These are phyloP conservation scores for Zhuqinia jingwanae DNA, from an alignment of 2,888 invertebrate genomes.

Conservation along the genomic window DNA sequence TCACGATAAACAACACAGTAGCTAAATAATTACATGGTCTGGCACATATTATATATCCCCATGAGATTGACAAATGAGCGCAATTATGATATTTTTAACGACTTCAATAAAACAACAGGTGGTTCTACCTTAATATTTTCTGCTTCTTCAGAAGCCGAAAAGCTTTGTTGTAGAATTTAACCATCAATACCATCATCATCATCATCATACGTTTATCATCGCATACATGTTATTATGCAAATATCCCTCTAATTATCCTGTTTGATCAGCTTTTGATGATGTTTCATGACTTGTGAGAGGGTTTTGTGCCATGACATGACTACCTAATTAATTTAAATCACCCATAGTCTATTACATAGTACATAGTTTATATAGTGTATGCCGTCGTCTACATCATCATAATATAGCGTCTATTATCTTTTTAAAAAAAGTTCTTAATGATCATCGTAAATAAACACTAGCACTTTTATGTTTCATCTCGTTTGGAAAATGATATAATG, in stretches of 20 bases:
- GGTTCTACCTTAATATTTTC: conserved; percentile 16
- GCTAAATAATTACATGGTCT: conserved; percentile 16
- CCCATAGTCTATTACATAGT: too few species aligned
- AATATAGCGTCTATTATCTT: too few species aligned
- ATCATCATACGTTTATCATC: neutral
- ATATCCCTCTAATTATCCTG: conserved; percentile 11
- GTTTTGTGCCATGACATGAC: neutral
- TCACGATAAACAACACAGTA: neutral
- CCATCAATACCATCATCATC: too few species aligned
- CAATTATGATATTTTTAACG: conserved; percentile 36
- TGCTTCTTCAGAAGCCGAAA: conserved; percentile 30
- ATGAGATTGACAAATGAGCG: conserved; percentile 29
- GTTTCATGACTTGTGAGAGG: conserved; percentile 21
- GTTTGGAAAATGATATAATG: neutral
- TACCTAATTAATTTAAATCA: conserved; percentile 13
- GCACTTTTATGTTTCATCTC: neutral
- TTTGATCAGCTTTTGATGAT: neutral
- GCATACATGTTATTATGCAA: neutral
- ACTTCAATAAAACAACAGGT: conserved; percentile 18
- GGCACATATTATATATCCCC: conserved; percentile 20
- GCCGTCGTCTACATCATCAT: too few species aligned
- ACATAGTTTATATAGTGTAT: too few species aligned
- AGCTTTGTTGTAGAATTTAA: neutral
- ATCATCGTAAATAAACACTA: conserved; percentile 31
- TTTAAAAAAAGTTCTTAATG: neutral